Percentiles rank a stretch among this genome's conserved stretches.
These are phyloP conservation scores for Gymnobelideus leadbeateri DNA, from an alignment of 2,113 vertebrate genomes.

Conservation along the genomic window DNA sequence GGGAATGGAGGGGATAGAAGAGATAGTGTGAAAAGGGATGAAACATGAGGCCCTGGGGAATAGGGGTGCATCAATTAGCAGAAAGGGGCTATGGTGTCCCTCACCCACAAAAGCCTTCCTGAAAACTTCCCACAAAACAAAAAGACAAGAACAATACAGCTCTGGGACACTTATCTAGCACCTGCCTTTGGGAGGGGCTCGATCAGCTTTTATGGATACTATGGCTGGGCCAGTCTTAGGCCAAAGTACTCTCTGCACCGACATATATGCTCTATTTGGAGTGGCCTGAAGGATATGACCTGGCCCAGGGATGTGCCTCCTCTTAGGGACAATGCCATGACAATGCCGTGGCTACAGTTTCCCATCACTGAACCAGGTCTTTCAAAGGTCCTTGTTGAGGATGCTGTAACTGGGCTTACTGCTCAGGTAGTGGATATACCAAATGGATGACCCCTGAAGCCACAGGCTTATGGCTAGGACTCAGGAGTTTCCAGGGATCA, in stretches of 20 bases:
- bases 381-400: background rate
- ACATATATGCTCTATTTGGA: background rate
- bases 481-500: no score
- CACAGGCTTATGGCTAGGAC: background rate
- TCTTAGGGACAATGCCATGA: background rate
- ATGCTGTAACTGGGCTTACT: background rate
- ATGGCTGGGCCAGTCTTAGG: background rate
- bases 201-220: background rate
- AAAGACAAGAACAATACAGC: slow-evolving; percentile 40
- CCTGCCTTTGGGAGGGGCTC: slow-evolving; percentile 18
- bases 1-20: background rate
- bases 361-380: background rate
- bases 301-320: background rate
- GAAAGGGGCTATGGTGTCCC: slow-evolving; percentile 38
- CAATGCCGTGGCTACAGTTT: no score
- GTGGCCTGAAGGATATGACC: background rate
- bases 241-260: background rate
- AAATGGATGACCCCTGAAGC: background rate
- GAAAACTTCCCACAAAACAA: slow-evolving; percentile 55
- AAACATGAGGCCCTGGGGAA: background rate
- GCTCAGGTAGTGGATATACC: background rate
- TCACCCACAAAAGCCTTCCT: slow-evolving; percentile 20
- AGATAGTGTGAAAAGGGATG: background rate
- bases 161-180: slow-evolving; percentile 39
- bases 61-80: background rate